Evolutionary conservation across 2,888 invertebrate genomes (phyloP), one percentile per base, ranked within the genome.

Genomic region (Tiliacea citrago): DNA sequence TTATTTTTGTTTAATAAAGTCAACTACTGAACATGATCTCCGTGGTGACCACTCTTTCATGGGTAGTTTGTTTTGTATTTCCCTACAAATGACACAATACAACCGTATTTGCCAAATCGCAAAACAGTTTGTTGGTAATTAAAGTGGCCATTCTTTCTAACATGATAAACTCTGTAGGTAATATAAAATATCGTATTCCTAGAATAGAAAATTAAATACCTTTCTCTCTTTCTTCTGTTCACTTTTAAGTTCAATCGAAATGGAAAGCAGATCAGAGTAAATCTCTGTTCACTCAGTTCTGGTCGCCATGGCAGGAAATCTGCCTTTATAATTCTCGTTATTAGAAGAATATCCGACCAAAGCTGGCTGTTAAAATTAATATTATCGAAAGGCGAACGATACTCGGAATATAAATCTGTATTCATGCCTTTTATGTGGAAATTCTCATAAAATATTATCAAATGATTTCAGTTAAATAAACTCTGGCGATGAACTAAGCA

Each of bases 281-380:
- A 57, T 39, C 65, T 47, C 49, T 51, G 24, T 62, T 35, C 49
- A 35, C n/a, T 35, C 42, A 45, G 51, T 66, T 21, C 49, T 65
- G 67, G 75, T 75, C 68, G 68, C 60, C 71, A 77, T 63, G 61
- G 51, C 13, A 77, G 55, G 53, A 63, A 76, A 84, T 63, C 81
- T 84, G 82, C 67, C 77, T 77, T 68, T 73, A 61, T 73, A 84
- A 81, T 81, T 51, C 72, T 47, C 63, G 49, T 73, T 77, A 84
- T 73, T 65, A 68, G 61, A 73, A 63, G 47, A 75, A 73, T 61
- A 77, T 70, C 73, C 77, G 68, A 77, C 73, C 70, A 60, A 70
- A 71, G 77, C 76, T 47, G 60, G n/a, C 68, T 69, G 76, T 75
- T 66, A 39, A 73, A 84, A 84, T 81, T 84, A 82, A 84, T 82